Conservation (phyloP, 2,888 invertebrate species). For the Calameuta filiformis region DNA sequence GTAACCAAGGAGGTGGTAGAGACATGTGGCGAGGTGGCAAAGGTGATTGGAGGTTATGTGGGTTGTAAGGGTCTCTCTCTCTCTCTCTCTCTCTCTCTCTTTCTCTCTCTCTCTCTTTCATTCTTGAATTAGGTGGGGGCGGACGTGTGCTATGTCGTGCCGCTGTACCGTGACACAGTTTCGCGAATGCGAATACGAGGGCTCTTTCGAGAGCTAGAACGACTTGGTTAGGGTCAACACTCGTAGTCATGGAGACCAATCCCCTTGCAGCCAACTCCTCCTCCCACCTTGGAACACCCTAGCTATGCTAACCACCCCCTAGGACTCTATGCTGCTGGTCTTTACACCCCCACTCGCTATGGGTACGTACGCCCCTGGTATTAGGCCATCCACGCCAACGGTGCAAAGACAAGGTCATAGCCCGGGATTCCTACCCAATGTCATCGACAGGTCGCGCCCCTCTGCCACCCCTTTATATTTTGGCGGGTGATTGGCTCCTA, state of each 20-base stretch:
- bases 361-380: background rate
- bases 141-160: constrained; percentile 22
- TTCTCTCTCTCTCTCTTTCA: constrained; percentile 6
- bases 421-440: constrained; percentile 6
- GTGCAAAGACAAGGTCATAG: constrained; percentile 29
- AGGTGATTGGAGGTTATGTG: no score
- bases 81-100: constrained; percentile 8
- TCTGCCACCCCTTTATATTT: background rate
- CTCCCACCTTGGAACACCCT: background rate
- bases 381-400: constrained; percentile 9
- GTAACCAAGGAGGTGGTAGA: background rate
- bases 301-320: background rate
- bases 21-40: no score
- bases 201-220: constrained; percentile 38
- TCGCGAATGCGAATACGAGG: constrained; percentile 38
- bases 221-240: constrained; percentile 56
- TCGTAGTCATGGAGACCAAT: constrained; percentile 56
- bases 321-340: background rate
- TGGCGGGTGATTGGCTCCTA: background rate
- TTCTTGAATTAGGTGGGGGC: constrained; percentile 22
- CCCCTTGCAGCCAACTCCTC: constrained; percentile 28
- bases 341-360: background rate
- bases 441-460: background rate
- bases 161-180: constrained; percentile 48
- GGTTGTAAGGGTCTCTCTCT: constrained; percentile 25